Conservation (phyloP, 2,113 vertebrate genomes). For the Sinocyclocheilus anophthalmus region DNA sequence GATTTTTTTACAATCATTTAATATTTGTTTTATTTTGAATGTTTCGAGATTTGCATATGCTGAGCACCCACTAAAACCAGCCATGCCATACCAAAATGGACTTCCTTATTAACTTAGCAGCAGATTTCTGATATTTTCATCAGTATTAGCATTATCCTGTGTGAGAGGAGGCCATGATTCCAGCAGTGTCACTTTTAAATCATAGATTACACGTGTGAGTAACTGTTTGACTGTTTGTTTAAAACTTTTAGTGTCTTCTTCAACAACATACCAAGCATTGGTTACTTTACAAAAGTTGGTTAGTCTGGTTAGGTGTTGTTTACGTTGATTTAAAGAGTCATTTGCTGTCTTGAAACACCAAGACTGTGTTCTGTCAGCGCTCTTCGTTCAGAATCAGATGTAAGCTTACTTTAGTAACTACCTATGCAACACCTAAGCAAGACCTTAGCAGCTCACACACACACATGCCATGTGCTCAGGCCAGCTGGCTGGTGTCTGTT, state of each 20-base stretch:
- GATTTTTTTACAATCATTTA: neutral
- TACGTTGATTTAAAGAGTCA: neutral
- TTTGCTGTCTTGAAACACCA: neutral
- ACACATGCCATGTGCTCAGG: constrained; percentile 25
- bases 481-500: constrained; percentile 23
- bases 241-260: neutral
- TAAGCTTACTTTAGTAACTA: constrained; percentile 41
- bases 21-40: neutral
- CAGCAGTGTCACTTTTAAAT: neutral
- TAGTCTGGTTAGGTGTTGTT: constrained; percentile 14
- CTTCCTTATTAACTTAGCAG: neutral
- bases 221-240: neutral
- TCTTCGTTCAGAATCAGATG: neutral
- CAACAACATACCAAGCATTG: neutral
- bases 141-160: neutral
- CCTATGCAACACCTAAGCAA: constrained; percentile 48
- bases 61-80: constrained; percentile 12
- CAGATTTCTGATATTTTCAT: neutral
- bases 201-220: neutral
- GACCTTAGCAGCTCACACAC: constrained; percentile 34
- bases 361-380: neutral
- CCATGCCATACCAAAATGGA: constrained; percentile 13
- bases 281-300: neutral
- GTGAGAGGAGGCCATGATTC: neutral
- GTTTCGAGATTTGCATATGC: neutral